Base-by-base conservation (phyloP, 2,888 invertebrate genomes). In the Tineola bisselliella region DNA sequence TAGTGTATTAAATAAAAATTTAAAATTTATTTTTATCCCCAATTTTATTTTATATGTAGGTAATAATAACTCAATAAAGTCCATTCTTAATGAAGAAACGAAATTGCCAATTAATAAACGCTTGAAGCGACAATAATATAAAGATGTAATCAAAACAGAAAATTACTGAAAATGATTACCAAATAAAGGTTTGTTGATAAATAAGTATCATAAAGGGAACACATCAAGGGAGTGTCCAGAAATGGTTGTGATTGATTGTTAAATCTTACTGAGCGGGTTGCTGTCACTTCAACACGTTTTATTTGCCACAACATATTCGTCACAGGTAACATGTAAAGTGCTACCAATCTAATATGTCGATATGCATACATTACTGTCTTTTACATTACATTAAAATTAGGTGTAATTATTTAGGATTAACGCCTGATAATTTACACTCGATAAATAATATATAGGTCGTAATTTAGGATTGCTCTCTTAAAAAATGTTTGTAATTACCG, bases 191-290 rank as follows among this genome's bases (percentile, higher is more conserved):
- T 25, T 25, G 15, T 54, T 54, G 54, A 54, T 54, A 25, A 19
- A 54, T 54, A 8, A 25, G 25, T 54, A 54, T 25, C 54, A 54
- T 54, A 54, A 54, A 54, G 25, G 19, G 2, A 17, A 54, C 54
- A 54, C 54, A 18, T 54, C 54, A 54, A 54, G n/a, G 54, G 54
- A 54, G 54, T 54, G 54, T 1, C 54, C 54, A 25, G 48, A 12
- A 25, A 54, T 25, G 13, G 54, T 18, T 8, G 12, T 17, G 18
- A 54, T 54, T 54, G 54, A 54, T 54, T 25, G 25, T 54, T n/a
- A 17, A 17, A 15, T 15, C 48, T 38, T n/a, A 38, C 10, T 38
- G 11, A 12, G 3, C 10, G n/a, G 38, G 10, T 38, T 38, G n/a
- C 2, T 38, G 11, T n/a, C 10, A 6, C 10, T 38, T 38, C 1